Base-by-base conservation (phyloP, 2,113 vertebrate species). In the Sphaerodactylus townsendi region DNA sequence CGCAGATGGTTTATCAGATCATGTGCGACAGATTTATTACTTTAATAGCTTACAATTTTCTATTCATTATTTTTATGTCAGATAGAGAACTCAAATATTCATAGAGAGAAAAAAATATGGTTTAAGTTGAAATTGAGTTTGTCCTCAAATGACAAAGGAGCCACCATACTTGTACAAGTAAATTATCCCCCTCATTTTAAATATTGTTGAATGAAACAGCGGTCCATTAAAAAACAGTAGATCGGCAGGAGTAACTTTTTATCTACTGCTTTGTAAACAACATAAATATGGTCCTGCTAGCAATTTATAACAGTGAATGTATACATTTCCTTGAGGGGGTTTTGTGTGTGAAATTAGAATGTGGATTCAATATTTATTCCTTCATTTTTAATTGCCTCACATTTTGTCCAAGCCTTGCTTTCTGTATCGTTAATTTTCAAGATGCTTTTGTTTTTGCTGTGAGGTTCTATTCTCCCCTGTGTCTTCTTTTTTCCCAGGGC, bases 21-120 rank as follows among this genome's bases (percentile, higher is more conserved):
- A 69, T 46, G 6, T 69, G 72, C 77, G 89, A 90, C 76, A 77
- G 4, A 90, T 77, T 46, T 33, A 59, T 69, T 23, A 2, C 3
- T 69, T 0, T 56, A 84, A 87, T 53, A 70, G 5, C 66, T 9
- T 41, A 70, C 50, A 77, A 44, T 77, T 78, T 84, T 53, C 1
- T 62, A 13, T 77, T 56, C 33, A 56, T 75, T 87, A 82, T 73
- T 84, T 88, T 65, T 70, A 72, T 81, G 86, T 89, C 28, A 15
- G 50, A 28, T 69, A 7, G 86, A 21, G 46, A 77, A 82, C 77
- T 91, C 35, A 85, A 82, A 77, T 81, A 7, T 88, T 69, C 65
- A 81, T 17, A 77, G 3, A 15, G 84, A 85, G 21, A 50, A 6
- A 82, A n/a, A 88, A 76, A 44, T 78, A 64, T 50, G 80, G 76